These are phyloP conservation scores for Phasia obesa DNA, from an alignment of 2,888 invertebrate species.

Conservation along the genomic window DNA sequence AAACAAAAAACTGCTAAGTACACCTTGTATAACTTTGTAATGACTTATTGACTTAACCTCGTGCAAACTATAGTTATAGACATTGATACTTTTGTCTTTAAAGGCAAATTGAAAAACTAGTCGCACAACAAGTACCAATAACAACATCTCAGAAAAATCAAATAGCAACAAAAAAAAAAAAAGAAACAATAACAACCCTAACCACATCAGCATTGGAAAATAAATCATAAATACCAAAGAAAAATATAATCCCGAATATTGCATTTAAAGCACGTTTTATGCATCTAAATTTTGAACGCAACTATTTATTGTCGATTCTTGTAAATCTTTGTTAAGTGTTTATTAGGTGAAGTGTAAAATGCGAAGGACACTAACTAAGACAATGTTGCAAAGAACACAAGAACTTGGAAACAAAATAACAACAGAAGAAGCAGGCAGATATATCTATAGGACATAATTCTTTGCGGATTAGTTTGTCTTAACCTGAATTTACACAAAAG, in stretches of 20 bases:
- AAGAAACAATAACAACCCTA: background rate
- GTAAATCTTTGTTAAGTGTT: slow-evolving; percentile 63
- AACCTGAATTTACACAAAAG: slow-evolving; percentile 20
- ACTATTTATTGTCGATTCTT: slow-evolving; percentile 68
- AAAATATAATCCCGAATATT: slow-evolving; percentile 64
- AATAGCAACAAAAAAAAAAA: slow-evolving; percentile 2
- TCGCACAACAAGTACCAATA: background rate
- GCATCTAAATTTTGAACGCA: slow-evolving; percentile 60
- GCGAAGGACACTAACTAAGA: slow-evolving; percentile 7
- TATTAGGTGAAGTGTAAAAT: slow-evolving; percentile 63
- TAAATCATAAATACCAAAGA: slow-evolving; percentile 67
- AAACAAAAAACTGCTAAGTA: too few species aligned
- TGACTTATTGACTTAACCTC: too few species aligned
- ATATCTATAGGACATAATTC: slow-evolving; percentile 6
- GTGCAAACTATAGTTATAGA: background rate
- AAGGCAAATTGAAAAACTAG: slow-evolving; percentile 9
- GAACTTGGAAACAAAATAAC: background rate
- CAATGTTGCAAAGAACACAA: background rate
- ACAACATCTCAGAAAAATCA: background rate
- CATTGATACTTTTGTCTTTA: background rate
- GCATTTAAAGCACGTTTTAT: slow-evolving; percentile 62
- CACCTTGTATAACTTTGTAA: too few species aligned
- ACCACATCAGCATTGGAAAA: slow-evolving; percentile 11
- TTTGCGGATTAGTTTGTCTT: slow-evolving; percentile 42
- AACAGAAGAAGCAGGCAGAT: background rate